Percentiles rank a stretch among this genome's conserved stretches.
These are phyloP conservation scores for Hypanus sabinus DNA, from an alignment of 2,113 vertebrate genomes.

Conservation along the genomic window DNA sequence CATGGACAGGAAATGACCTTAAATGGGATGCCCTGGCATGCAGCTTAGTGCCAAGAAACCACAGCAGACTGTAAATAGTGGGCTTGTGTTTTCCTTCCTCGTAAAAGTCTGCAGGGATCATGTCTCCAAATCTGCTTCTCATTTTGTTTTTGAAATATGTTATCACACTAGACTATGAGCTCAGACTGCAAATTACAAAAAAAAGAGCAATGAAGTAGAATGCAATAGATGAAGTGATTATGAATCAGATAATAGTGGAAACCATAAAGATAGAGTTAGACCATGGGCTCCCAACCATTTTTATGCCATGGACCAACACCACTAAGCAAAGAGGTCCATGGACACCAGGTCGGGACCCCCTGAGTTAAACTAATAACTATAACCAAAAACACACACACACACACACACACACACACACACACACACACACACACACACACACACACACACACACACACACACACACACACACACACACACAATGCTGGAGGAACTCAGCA, in stretches of 20 bases:
- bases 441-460: too few relatives aligned
- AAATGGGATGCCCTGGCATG: neutral
- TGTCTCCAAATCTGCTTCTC: neutral
- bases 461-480: too few relatives aligned
- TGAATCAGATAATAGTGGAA: neutral
- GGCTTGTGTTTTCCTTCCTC: neutral
- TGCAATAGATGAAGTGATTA: constrained; percentile 1
- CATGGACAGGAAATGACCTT: neutral
- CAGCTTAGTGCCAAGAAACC: neutral
- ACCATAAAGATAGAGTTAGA: neutral
- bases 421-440: too few relatives aligned
- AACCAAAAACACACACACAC: too few relatives aligned
- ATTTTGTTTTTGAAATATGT: neutral
- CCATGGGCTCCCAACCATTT: too few relatives aligned
- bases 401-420: too few relatives aligned
- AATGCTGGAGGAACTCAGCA: too few relatives aligned
- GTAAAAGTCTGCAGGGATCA: neutral
- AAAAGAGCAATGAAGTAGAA: neutral
- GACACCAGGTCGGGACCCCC: too few relatives aligned
- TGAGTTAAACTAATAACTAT: too few relatives aligned
- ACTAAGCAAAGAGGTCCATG: too few relatives aligned
- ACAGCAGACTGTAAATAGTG: neutral
- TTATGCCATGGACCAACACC: too few relatives aligned
- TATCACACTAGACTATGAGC: neutral
- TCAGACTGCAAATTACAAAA: neutral